A percentile compares a stretch with the other conserved stretches of the same genome.
Evolutionary conservation across 2,113 vertebrate genomes (phyloP).

Genomic region (Tylochromis polylepis): DNA sequence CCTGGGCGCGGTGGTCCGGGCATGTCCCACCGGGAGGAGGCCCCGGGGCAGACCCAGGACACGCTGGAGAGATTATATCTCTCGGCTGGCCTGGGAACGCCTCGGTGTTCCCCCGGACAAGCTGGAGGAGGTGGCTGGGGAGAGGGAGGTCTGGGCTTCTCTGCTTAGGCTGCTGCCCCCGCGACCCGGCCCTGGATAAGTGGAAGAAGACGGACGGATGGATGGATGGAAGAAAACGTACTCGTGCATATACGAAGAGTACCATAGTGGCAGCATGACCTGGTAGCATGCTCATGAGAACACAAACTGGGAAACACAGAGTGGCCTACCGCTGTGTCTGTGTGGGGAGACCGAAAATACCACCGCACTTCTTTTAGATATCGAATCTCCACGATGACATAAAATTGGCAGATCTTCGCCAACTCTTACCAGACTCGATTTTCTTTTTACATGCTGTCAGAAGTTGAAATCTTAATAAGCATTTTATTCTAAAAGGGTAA

Average conservation of each 20-base stretch:
- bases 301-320: slow-evolving; percentile 55
- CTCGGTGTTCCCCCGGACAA: no score
- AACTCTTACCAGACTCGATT: slow-evolving; percentile 9
- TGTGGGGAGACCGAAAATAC: slow-evolving; percentile 61
- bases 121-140: no score
- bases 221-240: fast-evolving
- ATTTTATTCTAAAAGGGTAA: neutral
- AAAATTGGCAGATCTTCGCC: slow-evolving; percentile 52
- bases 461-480: slow-evolving; percentile 37
- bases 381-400: slow-evolving; percentile 63
- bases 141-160: no score
- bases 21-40: no score
- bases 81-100: no score
- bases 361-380: slow-evolving; percentile 57
- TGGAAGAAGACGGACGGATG: no score
- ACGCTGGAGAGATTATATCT: no score
- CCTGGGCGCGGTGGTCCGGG: no score
- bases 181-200: no score
- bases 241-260: neutral
- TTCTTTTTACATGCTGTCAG: slow-evolving; percentile 27
- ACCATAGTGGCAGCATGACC: slow-evolving; percentile 19
- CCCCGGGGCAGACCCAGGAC: no score
- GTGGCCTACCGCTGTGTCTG: slow-evolving; percentile 37
- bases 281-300: slow-evolving; percentile 52
- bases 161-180: no score